Conservation (phyloP, 1,140 invertebrate species). For the Manduca sexta region DNA sequence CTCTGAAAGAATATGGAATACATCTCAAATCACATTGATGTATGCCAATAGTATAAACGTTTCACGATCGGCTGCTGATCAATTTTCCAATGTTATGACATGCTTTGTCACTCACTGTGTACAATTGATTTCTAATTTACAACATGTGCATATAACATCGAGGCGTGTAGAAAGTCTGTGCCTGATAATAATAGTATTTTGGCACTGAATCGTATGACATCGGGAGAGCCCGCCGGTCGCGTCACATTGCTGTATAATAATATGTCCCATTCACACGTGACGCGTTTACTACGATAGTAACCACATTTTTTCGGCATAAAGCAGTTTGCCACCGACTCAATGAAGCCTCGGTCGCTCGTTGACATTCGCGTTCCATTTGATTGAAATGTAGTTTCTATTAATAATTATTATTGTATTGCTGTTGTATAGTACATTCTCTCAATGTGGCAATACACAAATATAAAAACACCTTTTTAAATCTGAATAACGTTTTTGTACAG, state of each 20-base stretch:
- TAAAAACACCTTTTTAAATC: too few species aligned
- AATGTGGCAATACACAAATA: too few species aligned
- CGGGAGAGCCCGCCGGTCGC: constrained; percentile 21
- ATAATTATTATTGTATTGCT: not conserved
- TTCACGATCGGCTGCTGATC: too few species aligned
- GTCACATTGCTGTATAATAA: constrained; percentile 57
- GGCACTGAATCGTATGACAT: constrained; percentile 37
- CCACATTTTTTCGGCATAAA: constrained; percentile 60
- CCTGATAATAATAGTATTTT: constrained; percentile 45
- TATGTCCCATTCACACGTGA: constrained; percentile 65
- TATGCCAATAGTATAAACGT: too few species aligned
- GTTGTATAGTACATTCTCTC: too few species aligned
- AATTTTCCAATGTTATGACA: too few species aligned
- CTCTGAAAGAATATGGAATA: too few species aligned
- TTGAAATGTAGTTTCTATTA: constrained; percentile 2
- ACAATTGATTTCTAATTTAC: too few species aligned
- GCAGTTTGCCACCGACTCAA: constrained; percentile 51
- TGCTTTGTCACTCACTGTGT: too few species aligned
- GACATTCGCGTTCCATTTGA: not conserved
- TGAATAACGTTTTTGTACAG: too few species aligned
- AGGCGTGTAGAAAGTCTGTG: constrained; percentile 7
- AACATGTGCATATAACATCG: too few species aligned
- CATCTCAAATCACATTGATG: too few species aligned
- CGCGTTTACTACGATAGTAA: constrained; percentile 63
- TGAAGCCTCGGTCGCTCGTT: constrained; percentile 38